Base-by-base conservation (phyloP, 2,797 vertebrate genomes). In the Clarias pachynema region DNA sequence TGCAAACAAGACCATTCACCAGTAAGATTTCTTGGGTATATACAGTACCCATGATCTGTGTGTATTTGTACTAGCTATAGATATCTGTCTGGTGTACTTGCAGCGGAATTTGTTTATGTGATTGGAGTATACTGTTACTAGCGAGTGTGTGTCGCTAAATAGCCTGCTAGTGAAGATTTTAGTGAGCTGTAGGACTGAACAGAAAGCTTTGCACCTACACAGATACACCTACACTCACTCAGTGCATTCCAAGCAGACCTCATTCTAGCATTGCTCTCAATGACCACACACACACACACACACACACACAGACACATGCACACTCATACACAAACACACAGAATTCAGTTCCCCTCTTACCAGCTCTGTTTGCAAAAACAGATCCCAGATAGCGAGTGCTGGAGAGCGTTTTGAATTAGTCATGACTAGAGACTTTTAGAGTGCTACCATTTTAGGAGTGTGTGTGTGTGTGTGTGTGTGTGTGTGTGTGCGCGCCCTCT, bases 401-500 rank as follows among this genome's bases (percentile, higher is more conserved):
- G 74, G 81, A 87, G 69, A 86, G 82, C 59, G 70, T 75, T 89
- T 89, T 92, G 85, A 91, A 90, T 91, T 89, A 92, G 88, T 91
- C 88, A 90, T 91, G 89, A 90, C 87, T 92, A 62, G 82, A 82
- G 87, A 88, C 87, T 90, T 89, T 83, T 89, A 89, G 81, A 86
- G 89, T 85, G 84, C 84, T 84, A 87, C 86, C 79, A 84, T 86
- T 89, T 86, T 88, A 77, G 79, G 59, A 85, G 81, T 82, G 68
- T 79, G 78, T 70, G 60, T 65, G 31, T 73, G 22, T 72, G 69
- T 49, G 40, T 65, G 22, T 31, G 31, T 66, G 81, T 82, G 68
- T 79, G 78, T 70, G 60, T 65, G 31, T 73, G 22, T 72, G 69
- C n/a, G 40, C 57, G 22, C 44, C 0, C 81, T 66, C 78, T 69